Base-by-base conservation (phyloP, 2,888 invertebrate genomes). In the Diaphora mendica region DNA sequence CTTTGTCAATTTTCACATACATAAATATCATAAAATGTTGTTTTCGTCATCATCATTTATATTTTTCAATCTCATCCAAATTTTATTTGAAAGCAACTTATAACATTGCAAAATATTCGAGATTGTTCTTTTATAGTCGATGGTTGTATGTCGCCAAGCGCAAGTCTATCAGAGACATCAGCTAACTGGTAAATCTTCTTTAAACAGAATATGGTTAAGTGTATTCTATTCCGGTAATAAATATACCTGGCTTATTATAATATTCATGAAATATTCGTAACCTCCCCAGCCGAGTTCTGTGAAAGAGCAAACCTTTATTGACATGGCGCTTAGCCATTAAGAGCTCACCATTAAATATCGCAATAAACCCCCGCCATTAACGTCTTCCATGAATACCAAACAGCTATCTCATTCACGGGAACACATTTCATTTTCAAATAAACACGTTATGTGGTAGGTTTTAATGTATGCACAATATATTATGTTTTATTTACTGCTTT, bases 331-430 rank as follows among this genome's bases (percentile, higher is more conserved):
- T 64, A 42, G 48, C 64, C 75, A 71, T 72, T 65, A 51, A 55
- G 64, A 71, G 75, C 65, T 62, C 23, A 44, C 64, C 71, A 75
- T 75, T 75, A 75, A 71, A 75, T 74, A 72, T 48, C 35, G 72
- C 72, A 35, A 72, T 75, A 75, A 75, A 69, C 35, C 23, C 69
- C 64, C 44, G 13, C 62, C 23, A 69, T 66, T 69, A 75, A 75
- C 72, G 48, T 70, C 66, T 72, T 75, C 75, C 69, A 75, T 75
- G 75, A 75, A 75, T 75, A 70, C 44, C 69, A 75, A 75, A 33
- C 75, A 75, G 71, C 71, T 64, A 72, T 69, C 72, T 68, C 68
- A 68, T 71, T 71, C 71, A 68, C 42, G 30, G 62, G 48, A 68
- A 55, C 55, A 68, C 74, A 71, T 70, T 74, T 68, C 70, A 44